Evolutionary conservation across 2,888 invertebrate genomes (phyloP).

Genomic region (Ditylenchus weischeri): DNA sequence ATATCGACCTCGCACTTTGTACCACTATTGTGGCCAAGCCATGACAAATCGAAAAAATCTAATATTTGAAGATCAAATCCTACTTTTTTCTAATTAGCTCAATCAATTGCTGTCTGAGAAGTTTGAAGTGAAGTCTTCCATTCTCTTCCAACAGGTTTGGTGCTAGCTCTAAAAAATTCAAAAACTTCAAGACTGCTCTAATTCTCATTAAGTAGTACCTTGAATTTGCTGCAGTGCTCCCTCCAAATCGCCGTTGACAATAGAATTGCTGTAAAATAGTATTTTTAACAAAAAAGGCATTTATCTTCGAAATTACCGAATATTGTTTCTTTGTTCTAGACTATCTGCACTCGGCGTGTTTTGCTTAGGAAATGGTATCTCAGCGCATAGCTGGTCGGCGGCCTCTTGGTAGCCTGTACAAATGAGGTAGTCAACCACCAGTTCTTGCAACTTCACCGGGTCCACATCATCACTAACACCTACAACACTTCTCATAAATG

Average conservation of each 20-base stretch:
- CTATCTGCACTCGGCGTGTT: slow-evolving; percentile 21
- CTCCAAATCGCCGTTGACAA: slow-evolving; percentile 31
- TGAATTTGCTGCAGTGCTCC: slow-evolving; percentile 76
- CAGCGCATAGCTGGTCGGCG: slow-evolving; percentile 23
- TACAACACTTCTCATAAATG: too few relatives aligned
- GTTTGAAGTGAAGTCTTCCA: slow-evolving; percentile 87
- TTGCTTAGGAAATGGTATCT: slow-evolving; percentile 17
- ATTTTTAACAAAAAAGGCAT: background rate
- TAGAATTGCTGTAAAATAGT: slow-evolving; percentile 22
- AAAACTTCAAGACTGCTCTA: background rate
- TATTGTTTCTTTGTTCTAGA: slow-evolving; percentile 30
- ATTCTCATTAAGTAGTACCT: slow-evolving; percentile 24
- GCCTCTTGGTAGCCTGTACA: slow-evolving; percentile 80
- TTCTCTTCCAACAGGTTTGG: slow-evolving; percentile 92
- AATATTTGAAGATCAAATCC: slow-evolving; percentile 6
- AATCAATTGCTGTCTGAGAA: slow-evolving; percentile 67
- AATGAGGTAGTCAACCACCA: slow-evolving; percentile 96
- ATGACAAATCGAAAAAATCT: too few relatives aligned
- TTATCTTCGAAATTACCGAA: slow-evolving; percentile 10
- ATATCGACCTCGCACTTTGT: too few relatives aligned
- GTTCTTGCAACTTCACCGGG: slow-evolving; percentile 74
- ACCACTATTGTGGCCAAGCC: too few relatives aligned
- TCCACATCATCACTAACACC: slow-evolving; percentile 20
- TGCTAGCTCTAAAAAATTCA: slow-evolving; percentile 69
- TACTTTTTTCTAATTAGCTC: slow-evolving; percentile 41